Evolutionary conservation across 2,888 invertebrate genomes (phyloP).

Genomic region (Myopa testacea): DNA sequence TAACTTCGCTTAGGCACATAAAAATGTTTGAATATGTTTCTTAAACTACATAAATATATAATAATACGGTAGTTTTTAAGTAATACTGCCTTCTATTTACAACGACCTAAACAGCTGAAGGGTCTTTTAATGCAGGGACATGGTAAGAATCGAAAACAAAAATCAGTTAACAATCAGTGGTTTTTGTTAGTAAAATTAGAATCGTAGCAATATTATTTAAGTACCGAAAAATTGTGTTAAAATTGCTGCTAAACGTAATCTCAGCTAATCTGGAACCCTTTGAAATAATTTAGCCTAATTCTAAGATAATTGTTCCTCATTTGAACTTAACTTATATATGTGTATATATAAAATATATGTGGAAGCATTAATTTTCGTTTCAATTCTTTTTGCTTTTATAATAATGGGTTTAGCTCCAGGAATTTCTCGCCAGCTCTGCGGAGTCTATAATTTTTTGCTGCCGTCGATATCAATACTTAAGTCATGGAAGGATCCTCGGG

Average conservation of each 20-base stretch:
- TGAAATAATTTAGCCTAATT: background rate
- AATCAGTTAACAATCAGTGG: background rate
- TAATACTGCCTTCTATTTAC: conserved; percentile 58
- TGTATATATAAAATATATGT: conserved; percentile 21
- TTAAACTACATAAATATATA: too few species aligned
- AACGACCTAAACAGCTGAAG: conserved; percentile 8
- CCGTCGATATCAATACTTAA: conserved; percentile 64
- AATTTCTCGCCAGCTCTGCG: conserved; percentile 8
- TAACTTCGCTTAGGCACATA: too few species aligned
- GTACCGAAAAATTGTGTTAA: conserved; percentile 15
- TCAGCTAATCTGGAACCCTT: background rate
- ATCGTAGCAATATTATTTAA: conserved; percentile 13
- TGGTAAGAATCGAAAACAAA: background rate
- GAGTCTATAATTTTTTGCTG: conserved; percentile 60
- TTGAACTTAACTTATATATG: conserved; percentile 12
- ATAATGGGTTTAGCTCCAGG: background rate
- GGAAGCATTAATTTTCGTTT: conserved; percentile 30
- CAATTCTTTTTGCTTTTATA: background rate
- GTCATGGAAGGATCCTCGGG: conserved; percentile 64
- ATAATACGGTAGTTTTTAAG: conserved; percentile 46
- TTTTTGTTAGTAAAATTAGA: conserved; percentile 7
- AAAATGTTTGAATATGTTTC: too few species aligned
- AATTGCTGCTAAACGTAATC: background rate
- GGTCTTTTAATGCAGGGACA: background rate
- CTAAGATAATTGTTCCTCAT: background rate